Base-by-base conservation (phyloP, 2,888 invertebrate genomes). In the Colletes collaris region DNA sequence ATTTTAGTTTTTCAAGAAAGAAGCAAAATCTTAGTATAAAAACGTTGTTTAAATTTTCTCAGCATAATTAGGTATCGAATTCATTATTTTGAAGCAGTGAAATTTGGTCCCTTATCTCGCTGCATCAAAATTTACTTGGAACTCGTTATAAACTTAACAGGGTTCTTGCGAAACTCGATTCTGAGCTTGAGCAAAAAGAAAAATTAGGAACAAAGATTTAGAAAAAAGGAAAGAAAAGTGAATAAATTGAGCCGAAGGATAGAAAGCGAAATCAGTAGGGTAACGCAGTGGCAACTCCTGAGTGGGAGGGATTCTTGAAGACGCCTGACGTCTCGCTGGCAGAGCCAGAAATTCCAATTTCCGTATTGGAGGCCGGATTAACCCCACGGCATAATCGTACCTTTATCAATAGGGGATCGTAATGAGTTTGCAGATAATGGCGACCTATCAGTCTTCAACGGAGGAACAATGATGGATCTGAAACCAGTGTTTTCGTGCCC, bases 341-440 rank as follows among this genome's bases (percentile, higher is more conserved):
- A 89, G 88, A 90, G 88, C 83, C 87, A 89, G 90, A 90, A 90
- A 92, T 90, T 89, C 90, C 89, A 92, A 92, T 91, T 92, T 92
- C 91, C 92, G 91, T 90, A 90, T 89, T 86, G 87, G 87, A 85
- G 85, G 83, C 71, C 76, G 77, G 82, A 89, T 90, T 87, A 88
- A 87, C 85, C 89, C 83, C 86, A 78, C 84, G 86, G 87, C 83
- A 86, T 90, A 91, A 92, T 91, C 90, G 89, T 86, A 85, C 89
- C 88, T 91, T 92, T 93, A 93, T 93, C 92, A 92, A 92, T 91
- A 91, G 90, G 89, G 89, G 91, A 92, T 92, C 92, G 91, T 91
- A 92, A 92, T 90, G 92, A 92, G 92, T 91, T 90, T 90, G 89
- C 89, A 92, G 92, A 92, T 92, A 92, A 92, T 91, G 88, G 89